Conservation (phyloP, 2,113 vertebrate species). For the Oxyruncus cristatus region DNA sequence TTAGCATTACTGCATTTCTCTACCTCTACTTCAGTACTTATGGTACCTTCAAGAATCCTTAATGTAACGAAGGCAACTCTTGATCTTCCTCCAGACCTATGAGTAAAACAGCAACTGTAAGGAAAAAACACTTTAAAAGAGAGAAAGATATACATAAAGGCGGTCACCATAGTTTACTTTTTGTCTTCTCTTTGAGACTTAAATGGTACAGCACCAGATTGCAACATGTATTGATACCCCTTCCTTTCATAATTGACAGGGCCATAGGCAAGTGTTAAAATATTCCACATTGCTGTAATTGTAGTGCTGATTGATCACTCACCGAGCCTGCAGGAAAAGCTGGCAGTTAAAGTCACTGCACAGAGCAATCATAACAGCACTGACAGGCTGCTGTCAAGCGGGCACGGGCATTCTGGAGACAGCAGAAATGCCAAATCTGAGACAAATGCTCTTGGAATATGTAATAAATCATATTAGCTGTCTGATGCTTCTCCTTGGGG, state of each 20-base stretch:
- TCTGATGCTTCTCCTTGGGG: constrained; percentile 25
- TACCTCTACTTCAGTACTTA: background rate
- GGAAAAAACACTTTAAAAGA: background rate
- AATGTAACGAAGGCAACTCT: background rate
- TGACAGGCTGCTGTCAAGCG: constrained; percentile 60
- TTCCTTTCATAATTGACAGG: background rate
- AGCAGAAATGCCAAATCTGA: constrained; percentile 32
- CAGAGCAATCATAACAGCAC: background rate
- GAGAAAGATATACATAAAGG: background rate
- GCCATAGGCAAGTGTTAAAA: background rate
- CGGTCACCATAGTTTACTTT: background rate
- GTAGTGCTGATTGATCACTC: background rate
- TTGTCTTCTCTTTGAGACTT: background rate
- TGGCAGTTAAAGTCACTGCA: constrained; percentile 38
- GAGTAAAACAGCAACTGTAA: background rate
- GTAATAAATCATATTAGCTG: constrained; percentile 57
- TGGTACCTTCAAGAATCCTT: background rate
- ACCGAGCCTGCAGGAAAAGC: background rate
- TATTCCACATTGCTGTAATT: background rate
- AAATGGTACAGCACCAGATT: background rate
- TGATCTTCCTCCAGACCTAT: background rate
- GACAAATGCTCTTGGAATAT: constrained; percentile 40
- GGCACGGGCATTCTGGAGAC: constrained; percentile 8
- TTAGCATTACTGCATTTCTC: background rate
- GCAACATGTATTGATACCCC: background rate